phyloP scores from a whole-genome alignment of 1,140 invertebrate species.

The Theocolax elegans region DNA sequence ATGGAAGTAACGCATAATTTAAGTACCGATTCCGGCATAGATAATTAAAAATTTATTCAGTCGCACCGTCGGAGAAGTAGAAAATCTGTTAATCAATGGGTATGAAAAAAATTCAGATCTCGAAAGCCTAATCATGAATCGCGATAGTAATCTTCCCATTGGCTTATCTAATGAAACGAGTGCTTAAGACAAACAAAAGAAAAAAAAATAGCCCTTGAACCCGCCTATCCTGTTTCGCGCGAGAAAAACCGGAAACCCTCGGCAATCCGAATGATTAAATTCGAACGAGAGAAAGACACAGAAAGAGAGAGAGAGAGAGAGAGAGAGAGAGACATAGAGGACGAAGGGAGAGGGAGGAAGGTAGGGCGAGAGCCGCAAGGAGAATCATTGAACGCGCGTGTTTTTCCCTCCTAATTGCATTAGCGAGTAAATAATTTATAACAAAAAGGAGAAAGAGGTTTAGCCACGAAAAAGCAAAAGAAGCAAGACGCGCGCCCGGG shows the following conservation, averaged over 20 bases:
- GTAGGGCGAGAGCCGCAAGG: neutral
- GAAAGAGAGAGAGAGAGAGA: no score
- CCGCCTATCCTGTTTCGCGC: constrained; percentile 18
- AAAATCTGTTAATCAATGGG: constrained; percentile 37
- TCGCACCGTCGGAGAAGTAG: neutral
- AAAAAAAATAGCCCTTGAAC: neutral
- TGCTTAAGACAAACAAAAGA: neutral
- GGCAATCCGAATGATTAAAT: constrained; percentile 19
- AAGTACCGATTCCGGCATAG: neutral
- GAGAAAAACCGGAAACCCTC: constrained; percentile 7
- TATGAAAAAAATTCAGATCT: constrained; percentile 2
- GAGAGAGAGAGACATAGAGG: no score
- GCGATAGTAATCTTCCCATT: constrained; percentile 7
- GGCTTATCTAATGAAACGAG: constrained; percentile 29
- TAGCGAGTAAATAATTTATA: constrained; percentile 37
- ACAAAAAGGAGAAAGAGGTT: neutral
- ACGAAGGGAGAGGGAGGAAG: no score
- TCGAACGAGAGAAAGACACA: no score
- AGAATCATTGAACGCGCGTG: constrained; percentile 5
- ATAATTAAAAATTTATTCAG: constrained; percentile 25
- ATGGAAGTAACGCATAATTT: neutral
- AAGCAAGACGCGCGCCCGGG: neutral
- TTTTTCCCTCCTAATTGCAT: constrained; percentile 33
- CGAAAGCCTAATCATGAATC: constrained; percentile 21
- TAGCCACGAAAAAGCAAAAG: neutral